Conservation (phyloP, 2,797 vertebrate species). For the Sus cebifrons region DNA sequence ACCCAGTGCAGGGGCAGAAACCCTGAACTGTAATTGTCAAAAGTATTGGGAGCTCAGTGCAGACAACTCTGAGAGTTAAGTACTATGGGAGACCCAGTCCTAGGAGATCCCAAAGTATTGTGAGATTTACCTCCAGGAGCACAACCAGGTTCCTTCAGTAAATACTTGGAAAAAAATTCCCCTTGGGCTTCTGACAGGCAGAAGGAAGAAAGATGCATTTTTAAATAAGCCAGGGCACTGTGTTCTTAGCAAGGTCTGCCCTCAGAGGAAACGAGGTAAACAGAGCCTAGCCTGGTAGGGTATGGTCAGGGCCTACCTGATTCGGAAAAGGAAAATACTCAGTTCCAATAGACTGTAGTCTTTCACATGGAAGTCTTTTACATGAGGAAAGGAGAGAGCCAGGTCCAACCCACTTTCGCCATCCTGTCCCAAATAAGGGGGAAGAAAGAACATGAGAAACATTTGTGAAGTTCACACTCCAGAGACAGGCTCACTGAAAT, state of each 20-base stretch:
- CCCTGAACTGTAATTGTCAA: not conserved
- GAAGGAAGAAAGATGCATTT: not conserved
- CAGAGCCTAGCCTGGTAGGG: not conserved
- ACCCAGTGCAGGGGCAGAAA: not conserved
- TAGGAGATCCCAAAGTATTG: not conserved
- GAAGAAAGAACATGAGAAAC: not conserved
- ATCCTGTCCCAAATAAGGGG: not conserved
- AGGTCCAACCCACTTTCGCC: not conserved
- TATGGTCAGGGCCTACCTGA: not conserved
- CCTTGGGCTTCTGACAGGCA: not conserved
- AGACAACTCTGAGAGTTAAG: not conserved
- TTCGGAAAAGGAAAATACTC: not conserved
- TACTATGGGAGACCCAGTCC: not conserved
- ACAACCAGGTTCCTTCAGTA: not conserved
- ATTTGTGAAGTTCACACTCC: not conserved
- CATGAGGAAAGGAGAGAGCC: not conserved
- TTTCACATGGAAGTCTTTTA: not conserved
- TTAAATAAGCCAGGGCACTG: not conserved
- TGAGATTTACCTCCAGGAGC: not conserved
- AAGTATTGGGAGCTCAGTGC: not conserved
- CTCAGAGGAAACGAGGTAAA: not conserved
- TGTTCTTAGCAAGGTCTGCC: not conserved
- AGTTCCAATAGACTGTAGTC: not conserved
- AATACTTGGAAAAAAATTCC: not conserved
- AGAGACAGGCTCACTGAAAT: not conserved